phyloP scores from a whole-genome alignment of 2,888 invertebrate species.

The Lysandra bellargus region DNA sequence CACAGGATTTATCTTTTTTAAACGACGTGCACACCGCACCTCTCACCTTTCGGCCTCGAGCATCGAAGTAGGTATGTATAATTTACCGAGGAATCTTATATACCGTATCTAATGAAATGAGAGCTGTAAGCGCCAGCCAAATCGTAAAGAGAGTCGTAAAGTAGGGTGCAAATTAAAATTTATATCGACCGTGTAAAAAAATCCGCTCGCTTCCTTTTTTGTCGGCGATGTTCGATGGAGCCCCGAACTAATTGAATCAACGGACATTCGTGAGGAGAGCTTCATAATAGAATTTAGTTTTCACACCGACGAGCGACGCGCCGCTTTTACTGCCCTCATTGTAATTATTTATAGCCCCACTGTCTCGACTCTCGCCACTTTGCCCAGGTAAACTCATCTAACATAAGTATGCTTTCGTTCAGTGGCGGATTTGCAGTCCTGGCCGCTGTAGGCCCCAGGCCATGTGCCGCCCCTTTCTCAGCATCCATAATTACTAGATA shows the following conservation, averaged over 20 bases:
- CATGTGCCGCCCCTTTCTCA: no score
- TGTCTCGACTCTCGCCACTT: neutral
- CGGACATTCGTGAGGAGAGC: constrained; percentile 13
- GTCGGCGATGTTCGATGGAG: constrained; percentile 21
- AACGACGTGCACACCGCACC: neutral
- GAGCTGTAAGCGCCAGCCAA: constrained; percentile 73
- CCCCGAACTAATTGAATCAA: constrained; percentile 26
- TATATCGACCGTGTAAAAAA: constrained; percentile 77
- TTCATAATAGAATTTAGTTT: constrained; percentile 21
- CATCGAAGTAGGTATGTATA: neutral
- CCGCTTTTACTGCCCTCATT: neutral
- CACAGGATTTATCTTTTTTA: neutral
- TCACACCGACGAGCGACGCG: neutral
- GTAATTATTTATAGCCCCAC: constrained; percentile 11
- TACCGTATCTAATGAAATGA: constrained; percentile 53
- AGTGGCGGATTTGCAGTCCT: no score
- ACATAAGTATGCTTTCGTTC: constrained; percentile 9
- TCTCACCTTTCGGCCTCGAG: neutral
- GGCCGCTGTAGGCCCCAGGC: no score
- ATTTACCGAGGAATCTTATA: constrained; percentile 17
- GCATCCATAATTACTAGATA: no score
- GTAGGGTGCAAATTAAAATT: constrained; percentile 78
- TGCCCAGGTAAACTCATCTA: constrained; percentile 5
- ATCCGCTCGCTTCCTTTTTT: constrained; percentile 17
- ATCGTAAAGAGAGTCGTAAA: constrained; percentile 78